Conservation (phyloP, 2,888 invertebrate species). For the Idaea biselata region DNA sequence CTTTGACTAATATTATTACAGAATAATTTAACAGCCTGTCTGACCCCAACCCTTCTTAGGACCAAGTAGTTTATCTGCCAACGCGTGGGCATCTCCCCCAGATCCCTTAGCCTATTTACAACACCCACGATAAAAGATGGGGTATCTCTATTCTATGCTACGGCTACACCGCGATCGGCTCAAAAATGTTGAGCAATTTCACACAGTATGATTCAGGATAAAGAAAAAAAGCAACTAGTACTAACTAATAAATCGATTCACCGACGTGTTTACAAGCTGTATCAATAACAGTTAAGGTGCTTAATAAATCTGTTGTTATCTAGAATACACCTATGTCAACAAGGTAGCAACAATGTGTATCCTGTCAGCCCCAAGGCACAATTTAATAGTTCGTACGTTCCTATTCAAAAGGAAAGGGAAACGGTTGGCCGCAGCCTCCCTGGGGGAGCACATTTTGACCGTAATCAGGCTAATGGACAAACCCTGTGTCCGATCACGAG, state of each 20-base stretch:
- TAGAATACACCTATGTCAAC: slow-evolving; percentile 21
- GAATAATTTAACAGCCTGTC: too few relatives aligned
- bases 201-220: too few relatives aligned
- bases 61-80: too few relatives aligned
- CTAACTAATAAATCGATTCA: background rate
- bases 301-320: slow-evolving; percentile 14
- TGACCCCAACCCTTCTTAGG: too few relatives aligned
- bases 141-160: too few relatives aligned
- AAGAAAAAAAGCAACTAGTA: too few relatives aligned
- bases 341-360: slow-evolving; percentile 22
- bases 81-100: too few relatives aligned
- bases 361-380: slow-evolving; percentile 26
- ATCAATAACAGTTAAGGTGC: background rate
- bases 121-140: too few relatives aligned
- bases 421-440: slow-evolving; percentile 54
- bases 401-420: slow-evolving; percentile 48
- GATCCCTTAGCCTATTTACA: too few relatives aligned
- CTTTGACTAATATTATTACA: too few relatives aligned
- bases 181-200: too few relatives aligned
- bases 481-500: slow-evolving; percentile 66
- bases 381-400: slow-evolving; percentile 39
- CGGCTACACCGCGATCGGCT: too few relatives aligned
- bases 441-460: slow-evolving; percentile 66
- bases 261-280: background rate
- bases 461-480: slow-evolving; percentile 76